These are phyloP conservation scores for Halcyon leucocephala DNA, from an alignment of 2,797 vertebrate genomes.

Conservation along the genomic window DNA sequence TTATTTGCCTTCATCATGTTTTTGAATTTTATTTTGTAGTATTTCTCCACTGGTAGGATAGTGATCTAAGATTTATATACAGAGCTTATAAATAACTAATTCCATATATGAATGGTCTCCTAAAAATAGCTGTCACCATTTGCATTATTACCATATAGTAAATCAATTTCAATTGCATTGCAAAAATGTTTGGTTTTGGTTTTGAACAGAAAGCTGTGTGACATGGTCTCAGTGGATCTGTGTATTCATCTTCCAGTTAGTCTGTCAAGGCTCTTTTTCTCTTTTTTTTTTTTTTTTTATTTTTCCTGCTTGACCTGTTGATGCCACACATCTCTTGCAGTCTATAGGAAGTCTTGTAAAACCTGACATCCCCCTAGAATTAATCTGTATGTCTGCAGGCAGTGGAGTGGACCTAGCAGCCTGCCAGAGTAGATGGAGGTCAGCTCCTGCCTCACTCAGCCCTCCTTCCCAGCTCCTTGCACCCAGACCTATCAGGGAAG, in stretches of 20 bases:
- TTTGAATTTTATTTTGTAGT: background rate
- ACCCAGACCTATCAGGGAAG: background rate
- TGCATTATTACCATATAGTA: background rate
- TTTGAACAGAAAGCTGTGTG: background rate
- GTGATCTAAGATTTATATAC: background rate
- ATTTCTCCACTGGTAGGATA: background rate
- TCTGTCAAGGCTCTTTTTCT: background rate
- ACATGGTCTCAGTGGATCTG: background rate
- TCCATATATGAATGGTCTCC: background rate
- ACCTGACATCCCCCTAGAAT: background rate
- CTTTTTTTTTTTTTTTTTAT: background rate
- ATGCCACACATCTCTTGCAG: background rate
- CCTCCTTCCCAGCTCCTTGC: accelerated
- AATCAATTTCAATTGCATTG: background rate
- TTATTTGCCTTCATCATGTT: background rate
- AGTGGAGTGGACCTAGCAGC: background rate
- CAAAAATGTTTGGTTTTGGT: background rate
- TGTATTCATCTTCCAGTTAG: background rate
- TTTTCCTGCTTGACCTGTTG: background rate
- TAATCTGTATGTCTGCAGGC: background rate
- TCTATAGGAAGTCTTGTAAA: background rate
- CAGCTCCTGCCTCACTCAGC: background rate
- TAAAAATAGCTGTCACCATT: background rate
- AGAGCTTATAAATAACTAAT: background rate
- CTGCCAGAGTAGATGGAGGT: background rate